Conservation (phyloP, 2,797 vertebrate genomes). For the Anomalospiza imberbis region DNA sequence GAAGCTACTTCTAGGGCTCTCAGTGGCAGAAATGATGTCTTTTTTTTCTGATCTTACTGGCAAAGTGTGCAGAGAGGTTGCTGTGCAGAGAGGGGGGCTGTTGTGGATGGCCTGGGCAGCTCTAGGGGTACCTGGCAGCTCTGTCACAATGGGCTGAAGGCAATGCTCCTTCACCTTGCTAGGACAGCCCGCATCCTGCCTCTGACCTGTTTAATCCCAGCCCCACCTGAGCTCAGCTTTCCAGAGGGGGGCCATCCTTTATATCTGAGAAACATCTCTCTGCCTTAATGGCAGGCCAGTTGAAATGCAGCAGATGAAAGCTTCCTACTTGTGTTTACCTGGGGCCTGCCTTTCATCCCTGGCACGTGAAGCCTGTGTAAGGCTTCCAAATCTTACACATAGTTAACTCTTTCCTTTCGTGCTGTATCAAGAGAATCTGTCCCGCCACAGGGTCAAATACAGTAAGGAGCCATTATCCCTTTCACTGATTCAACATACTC, state of each 20-base stretch:
- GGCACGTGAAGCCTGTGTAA: not conserved
- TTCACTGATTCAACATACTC: constrained; percentile 20
- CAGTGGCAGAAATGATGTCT: not conserved
- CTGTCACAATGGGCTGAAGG: not conserved
- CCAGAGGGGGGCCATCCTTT: not conserved
- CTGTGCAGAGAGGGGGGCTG: not conserved
- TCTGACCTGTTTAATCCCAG: not conserved
- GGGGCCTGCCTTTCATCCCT: constrained; percentile 31
- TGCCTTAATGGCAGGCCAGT: not conserved
- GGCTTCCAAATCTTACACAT: not conserved
- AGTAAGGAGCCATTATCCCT: constrained; percentile 4
- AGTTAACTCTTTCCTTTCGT: constrained; percentile 57
- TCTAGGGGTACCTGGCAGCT: not conserved
- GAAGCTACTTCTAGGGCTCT: not conserved
- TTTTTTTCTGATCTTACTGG: not conserved
- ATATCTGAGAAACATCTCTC: not conserved
- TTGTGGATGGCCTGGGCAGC: not conserved
- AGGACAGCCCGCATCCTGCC: not conserved
- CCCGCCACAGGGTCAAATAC: constrained; percentile 1
- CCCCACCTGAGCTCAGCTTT: not conserved
- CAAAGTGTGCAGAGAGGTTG: not conserved
- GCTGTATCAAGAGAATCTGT: constrained; percentile 29
- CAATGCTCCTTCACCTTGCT: not conserved
- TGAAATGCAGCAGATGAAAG: constrained; percentile 36
- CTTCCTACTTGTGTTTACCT: constrained; percentile 11